Conservation (phyloP, 2,113 vertebrate genomes). For the Bubo bubo region DNA sequence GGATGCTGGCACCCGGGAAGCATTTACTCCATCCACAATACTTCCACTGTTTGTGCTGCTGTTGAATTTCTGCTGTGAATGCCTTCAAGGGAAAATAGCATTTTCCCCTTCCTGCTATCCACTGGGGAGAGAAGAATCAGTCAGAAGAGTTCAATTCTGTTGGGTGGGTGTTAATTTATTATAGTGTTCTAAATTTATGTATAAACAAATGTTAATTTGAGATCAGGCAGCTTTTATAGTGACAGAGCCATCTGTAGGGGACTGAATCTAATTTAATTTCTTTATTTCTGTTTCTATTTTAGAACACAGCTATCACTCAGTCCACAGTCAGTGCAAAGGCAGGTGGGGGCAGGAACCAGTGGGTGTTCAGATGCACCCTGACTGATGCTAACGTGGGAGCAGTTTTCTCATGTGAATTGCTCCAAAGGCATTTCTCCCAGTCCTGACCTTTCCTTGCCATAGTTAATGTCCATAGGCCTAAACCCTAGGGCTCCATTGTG, state of each 20-base stretch:
- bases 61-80: conserved; percentile 17
- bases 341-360: not conserved
- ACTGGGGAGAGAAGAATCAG: not conserved
- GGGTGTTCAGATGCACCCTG: not conserved
- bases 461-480: not conserved
- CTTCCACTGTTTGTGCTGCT: not conserved
- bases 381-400: not conserved
- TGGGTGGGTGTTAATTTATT: conserved; percentile 20
- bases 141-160: not conserved
- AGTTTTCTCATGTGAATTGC: not conserved
- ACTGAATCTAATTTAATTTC: not conserved
- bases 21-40: not conserved
- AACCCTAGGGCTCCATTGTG: not conserved
- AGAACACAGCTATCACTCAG: not conserved
- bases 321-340: not conserved
- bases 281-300: conserved; percentile 2
- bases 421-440: not conserved
- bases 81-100: not conserved
- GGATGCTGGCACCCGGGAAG: not conserved
- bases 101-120: not conserved
- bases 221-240: conserved; percentile 24
- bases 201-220: conserved; percentile 20
- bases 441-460: not conserved
- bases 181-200: conserved; percentile 17
- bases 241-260: conserved; percentile 22